These are phyloP conservation scores for Eristalis intricaria DNA, from an alignment of 2,888 invertebrate species.

Conservation along the genomic window DNA sequence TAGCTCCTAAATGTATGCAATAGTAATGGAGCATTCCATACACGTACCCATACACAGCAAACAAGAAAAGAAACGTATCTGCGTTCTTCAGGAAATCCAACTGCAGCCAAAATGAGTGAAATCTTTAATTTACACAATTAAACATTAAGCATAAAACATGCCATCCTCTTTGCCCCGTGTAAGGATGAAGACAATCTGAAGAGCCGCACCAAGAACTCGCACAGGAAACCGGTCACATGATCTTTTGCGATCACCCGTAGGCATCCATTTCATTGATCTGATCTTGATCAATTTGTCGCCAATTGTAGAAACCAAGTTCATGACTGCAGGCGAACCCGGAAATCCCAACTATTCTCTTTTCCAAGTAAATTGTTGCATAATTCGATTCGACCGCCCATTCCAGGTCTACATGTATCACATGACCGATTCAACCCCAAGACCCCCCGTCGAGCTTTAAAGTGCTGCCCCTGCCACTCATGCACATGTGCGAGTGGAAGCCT, in stretches of 20 bases:
- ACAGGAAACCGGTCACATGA: not conserved
- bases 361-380: constrained; percentile 26
- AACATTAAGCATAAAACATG: too few species aligned
- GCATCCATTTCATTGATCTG: constrained; percentile 15
- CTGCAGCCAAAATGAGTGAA: too few species aligned
- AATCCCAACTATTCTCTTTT: not conserved
- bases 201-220: too few species aligned
- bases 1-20: too few species aligned
- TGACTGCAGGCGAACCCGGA: constrained; percentile 2
- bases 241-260: not conserved
- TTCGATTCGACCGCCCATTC: constrained; percentile 26
- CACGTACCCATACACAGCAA: too few species aligned
- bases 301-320: constrained; percentile 38
- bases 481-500: not conserved
- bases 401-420: not conserved
- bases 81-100: too few species aligned
- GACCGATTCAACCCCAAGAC: not conserved
- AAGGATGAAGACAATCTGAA: too few species aligned
- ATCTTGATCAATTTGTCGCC: constrained; percentile 29
- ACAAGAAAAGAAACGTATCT: too few species aligned
- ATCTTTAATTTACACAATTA: too few species aligned
- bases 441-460: not conserved
- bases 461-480: not conserved
- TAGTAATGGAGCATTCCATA: too few species aligned
- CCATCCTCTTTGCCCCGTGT: too few species aligned